Conservation (phyloP, 2,888 invertebrate genomes). For the Ryuthela nishihirai region DNA sequence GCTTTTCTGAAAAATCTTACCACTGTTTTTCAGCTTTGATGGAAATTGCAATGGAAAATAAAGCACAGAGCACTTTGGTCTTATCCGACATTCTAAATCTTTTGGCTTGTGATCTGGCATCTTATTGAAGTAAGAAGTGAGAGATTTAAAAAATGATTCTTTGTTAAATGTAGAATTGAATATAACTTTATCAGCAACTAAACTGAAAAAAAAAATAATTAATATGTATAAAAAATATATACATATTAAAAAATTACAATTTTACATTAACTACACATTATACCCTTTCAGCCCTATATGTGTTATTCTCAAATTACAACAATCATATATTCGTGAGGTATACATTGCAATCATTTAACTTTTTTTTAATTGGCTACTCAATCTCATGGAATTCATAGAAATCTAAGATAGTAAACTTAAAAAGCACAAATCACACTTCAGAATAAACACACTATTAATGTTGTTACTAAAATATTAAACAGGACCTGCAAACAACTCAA, state of each 20-base stretch:
- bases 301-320: background rate
- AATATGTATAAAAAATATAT: too few relatives aligned
- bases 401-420: too few relatives aligned
- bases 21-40: background rate
- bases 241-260: background rate
- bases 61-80: constrained; percentile 61
- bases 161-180: constrained; percentile 69
- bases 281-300: background rate
- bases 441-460: too few relatives aligned
- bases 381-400: too few relatives aligned
- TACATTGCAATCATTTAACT: too few relatives aligned
- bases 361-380: too few relatives aligned
- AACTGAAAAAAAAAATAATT: constrained; percentile 52
- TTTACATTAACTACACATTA: background rate
- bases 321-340: too few relatives aligned
- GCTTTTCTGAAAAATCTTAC: background rate
- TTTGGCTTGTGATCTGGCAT: constrained; percentile 63
- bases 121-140: constrained; percentile 60
- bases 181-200: constrained; percentile 64
- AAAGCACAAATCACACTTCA: too few relatives aligned
- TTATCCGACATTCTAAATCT: constrained; percentile 56
- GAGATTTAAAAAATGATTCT: constrained; percentile 62
- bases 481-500: too few relatives aligned
- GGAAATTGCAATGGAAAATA: constrained; percentile 58
- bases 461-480: too few relatives aligned